Percentiles rank a stretch among this genome's conserved stretches.
phyloP scores from a whole-genome alignment of 2,113 vertebrate genomes.

The Sturnus vulgaris region DNA sequence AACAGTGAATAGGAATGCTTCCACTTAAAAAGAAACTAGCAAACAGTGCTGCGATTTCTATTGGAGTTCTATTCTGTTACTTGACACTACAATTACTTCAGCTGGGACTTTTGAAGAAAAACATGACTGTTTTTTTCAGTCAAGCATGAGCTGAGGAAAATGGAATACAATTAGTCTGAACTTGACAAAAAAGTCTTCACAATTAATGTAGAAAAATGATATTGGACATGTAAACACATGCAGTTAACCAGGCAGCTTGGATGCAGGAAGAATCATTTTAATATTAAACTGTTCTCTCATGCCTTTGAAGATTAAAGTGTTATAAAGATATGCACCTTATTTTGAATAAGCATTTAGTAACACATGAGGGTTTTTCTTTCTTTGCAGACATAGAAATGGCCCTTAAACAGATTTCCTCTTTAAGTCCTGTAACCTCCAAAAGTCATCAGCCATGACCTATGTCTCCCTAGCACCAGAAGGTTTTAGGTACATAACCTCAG shows the following conservation, averaged over 20 bases:
- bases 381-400: not conserved
- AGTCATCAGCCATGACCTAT: not conserved
- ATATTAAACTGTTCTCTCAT: not conserved
- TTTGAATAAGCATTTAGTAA: not conserved
- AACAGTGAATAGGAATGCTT: not conserved
- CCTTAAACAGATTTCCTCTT: not conserved
- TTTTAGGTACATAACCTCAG: constrained; percentile 69
- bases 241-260: not conserved
- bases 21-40: not conserved
- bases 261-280: not conserved
- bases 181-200: not conserved
- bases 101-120: not conserved
- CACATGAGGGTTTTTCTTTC: not conserved
- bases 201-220: not conserved
- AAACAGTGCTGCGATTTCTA: not conserved
- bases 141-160: not conserved
- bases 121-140: not conserved
- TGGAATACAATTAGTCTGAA: not conserved
- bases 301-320: not conserved
- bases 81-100: not conserved
- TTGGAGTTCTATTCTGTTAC: not conserved
- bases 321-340: not conserved
- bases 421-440: not conserved
- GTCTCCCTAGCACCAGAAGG: not conserved
- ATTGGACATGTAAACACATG: not conserved